Base-by-base conservation (phyloP, 1,140 invertebrate genomes). In the Rhizoglyphus robini region DNA sequence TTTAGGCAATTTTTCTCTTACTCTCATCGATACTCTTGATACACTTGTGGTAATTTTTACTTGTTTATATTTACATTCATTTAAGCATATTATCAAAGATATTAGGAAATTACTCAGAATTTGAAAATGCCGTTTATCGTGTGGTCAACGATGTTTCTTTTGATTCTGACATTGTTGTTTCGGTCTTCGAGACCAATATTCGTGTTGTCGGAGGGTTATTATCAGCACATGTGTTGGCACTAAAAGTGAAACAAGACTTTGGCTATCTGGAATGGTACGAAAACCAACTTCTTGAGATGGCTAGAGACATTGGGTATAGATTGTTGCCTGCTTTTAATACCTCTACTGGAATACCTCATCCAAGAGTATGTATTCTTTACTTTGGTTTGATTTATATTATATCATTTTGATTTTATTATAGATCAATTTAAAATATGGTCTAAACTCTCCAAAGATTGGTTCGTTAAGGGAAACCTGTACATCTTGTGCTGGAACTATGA, bases 121-220 rank as follows among this genome's bases (percentile, higher is more conserved):
- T 98, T 79, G 94, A 95, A 75, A 81, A 83, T 72, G 91, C 90
- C 47, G 85, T 96, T 0, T 85, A 86, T 76, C 78, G 91, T 66
- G 84, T 97, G 23, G 85, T 94, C 63, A 81, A 79, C 68, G 85
- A 91, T 77, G 87, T 96, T 15, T 83, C 79, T 66, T 97, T 98
- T 77, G 90, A 98, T 76, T 87, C 83, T 69, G 91, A 98, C 79
- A 83, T 98, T 65, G 84, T 95, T 67, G 94, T 99, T 18, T 97
- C 93, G 0, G 89, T 99, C 5, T 99, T 99, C 79, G 95, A 99
- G 79, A 96, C 93, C 13, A 99, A 98, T 76, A 98, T 98, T 72
- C 80, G 95, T 67, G 86, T 98, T 78, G 79, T 98, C 30, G 95
- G 95, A 2, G 93, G 93, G 46, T 77, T 97, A 38, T 74, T 96